phyloP scores from a whole-genome alignment of 2,888 invertebrate species.

The Amaurobius ferox region DNA sequence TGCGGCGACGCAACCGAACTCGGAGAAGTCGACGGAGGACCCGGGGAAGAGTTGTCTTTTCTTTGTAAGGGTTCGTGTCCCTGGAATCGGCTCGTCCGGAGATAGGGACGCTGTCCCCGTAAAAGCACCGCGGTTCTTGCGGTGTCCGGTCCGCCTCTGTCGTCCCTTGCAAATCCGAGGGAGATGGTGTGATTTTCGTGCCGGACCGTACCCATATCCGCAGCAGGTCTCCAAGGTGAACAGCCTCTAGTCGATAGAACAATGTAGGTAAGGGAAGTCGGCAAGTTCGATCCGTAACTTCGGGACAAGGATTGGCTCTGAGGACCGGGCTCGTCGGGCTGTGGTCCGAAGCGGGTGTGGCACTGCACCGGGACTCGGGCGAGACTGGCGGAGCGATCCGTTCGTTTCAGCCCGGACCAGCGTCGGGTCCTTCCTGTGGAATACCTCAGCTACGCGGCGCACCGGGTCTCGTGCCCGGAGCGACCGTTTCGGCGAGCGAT shows the following conservation, averaged over 20 bases:
- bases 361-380: too few species aligned
- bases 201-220: slow-evolving; percentile 80
- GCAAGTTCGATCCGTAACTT: slow-evolving; percentile 82
- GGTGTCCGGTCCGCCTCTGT: slow-evolving; percentile 75
- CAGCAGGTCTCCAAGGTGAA: slow-evolving; percentile 87
- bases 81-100: slow-evolving; percentile 78
- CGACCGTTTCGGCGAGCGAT: too few species aligned
- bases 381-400: too few species aligned
- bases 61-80: slow-evolving; percentile 78
- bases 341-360: too few species aligned
- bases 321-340: too few species aligned
- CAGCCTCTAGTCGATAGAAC: slow-evolving; percentile 84
- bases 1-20: slow-evolving; percentile 78
- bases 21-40: slow-evolving; percentile 77
- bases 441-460: too few species aligned
- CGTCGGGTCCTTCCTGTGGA: too few species aligned
- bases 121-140: slow-evolving; percentile 78
- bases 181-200: slow-evolving; percentile 56
- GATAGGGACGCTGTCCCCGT: slow-evolving; percentile 77
- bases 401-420: too few species aligned
- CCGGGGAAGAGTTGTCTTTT: slow-evolving; percentile 79
- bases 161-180: slow-evolving; percentile 26
- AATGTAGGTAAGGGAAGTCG: slow-evolving; percentile 85
- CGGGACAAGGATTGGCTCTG: slow-evolving; percentile 86
- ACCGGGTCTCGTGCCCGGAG: too few species aligned